Base-by-base conservation (phyloP, 2,888 invertebrate species). In the Hirtodrosophila trivittata region DNA sequence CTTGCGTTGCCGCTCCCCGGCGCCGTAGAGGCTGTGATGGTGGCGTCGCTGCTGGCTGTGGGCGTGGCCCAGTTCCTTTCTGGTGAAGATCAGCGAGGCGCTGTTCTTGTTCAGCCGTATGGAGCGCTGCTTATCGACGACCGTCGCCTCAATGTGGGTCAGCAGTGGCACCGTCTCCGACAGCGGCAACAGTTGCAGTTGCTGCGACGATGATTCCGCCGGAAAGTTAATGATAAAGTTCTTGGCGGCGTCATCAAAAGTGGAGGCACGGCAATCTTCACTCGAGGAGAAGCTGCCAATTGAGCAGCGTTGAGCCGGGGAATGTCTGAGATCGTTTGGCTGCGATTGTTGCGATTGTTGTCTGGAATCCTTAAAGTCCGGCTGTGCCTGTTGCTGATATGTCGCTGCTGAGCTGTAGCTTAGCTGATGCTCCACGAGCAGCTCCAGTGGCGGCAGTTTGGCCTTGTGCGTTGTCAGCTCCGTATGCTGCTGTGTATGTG, bases 61-160 rank as follows among this genome's bases (percentile, higher is more conserved):
- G 9, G 3, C 7, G 8, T 30, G 12, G 33, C 32, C 47, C 7
- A 80, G 52, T 45, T 90, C 90, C 73, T 91, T 91, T 57, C 87
- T 87, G 26, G 90, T 90, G 52, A 90, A 90, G 35, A 91, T 91
- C 52, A 91, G 78, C 50, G 90, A 90, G 39, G 89, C 89, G 70
- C 89, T 89, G 54, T 89, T 90, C 68, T 90, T 90, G 25, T 76
- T 89, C 21, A 91, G 72, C 41, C 89, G 87, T 67, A 90, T 89
- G 28, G 90, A 82, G 33, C 89, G 89, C 57, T 89, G 87, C 32
- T 84, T 88, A 54, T 89, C 89, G 46, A 78, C 80, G 21, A 88
- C 86, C 1, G 86, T 87, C 12, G 87, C 80, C 66, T 90, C 89
- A 38, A 88, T 89, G 60, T 88, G 87, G 32, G 89, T 89, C 45